Conservation (phyloP, 1,140 invertebrate species). For the Aphaenogaster floridana region DNA sequence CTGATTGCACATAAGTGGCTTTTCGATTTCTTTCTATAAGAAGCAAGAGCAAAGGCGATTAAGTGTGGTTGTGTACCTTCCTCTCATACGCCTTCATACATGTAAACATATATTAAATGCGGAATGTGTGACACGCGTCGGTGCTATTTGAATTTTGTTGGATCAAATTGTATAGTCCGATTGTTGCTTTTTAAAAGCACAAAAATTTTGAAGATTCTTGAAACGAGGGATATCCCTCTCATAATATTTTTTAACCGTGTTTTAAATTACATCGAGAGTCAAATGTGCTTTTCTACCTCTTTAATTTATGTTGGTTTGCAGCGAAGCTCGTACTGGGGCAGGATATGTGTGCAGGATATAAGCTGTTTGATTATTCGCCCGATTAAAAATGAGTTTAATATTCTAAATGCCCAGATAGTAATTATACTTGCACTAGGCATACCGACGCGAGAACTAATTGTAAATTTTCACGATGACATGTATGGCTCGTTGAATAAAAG, state of each 20-base stretch:
- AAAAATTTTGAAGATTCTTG: constrained; percentile 19
- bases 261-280: constrained; percentile 33
- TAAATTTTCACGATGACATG: constrained; percentile 26
- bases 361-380: background rate
- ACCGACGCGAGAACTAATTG: background rate
- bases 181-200: constrained; percentile 11
- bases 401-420: constrained; percentile 6
- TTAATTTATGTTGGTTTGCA: constrained; percentile 31
- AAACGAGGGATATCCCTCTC: background rate
- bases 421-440: background rate
- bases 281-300: constrained; percentile 32
- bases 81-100: constrained; percentile 51
- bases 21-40: constrained; percentile 70
- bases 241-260: background rate
- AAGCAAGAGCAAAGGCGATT: constrained; percentile 40
- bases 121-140: constrained; percentile 37
- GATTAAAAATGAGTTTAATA: constrained; percentile 19
- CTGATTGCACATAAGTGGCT: constrained; percentile 71
- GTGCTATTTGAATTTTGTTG: constrained; percentile 32
- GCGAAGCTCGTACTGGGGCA: background rate
- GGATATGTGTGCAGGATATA: background rate
- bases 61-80: constrained; percentile 40
- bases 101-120: constrained; percentile 40
- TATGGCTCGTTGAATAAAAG: constrained; percentile 10
- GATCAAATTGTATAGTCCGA: constrained; percentile 25